These are phyloP conservation scores for Clarias fuscus DNA, from an alignment of 2,797 vertebrate genomes.

Conservation along the genomic window DNA sequence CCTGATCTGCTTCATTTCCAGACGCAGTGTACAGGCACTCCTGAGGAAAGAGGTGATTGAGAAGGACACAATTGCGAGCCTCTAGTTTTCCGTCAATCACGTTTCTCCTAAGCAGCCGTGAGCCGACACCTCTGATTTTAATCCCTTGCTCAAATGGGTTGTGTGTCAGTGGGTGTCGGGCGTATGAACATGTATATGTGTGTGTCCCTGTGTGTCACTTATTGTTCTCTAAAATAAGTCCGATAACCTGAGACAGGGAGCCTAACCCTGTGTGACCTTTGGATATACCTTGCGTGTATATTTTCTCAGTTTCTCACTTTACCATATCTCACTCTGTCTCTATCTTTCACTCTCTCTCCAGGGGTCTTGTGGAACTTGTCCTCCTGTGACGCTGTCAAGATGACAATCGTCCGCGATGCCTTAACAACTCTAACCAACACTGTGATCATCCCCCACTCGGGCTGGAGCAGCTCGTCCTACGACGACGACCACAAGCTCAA, in stretches of 20 bases:
- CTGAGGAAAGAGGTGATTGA: not conserved
- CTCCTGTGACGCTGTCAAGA: constrained; percentile 94
- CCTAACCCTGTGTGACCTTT: not conserved
- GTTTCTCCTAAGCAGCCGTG: constrained; percentile 18
- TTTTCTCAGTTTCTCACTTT: not conserved
- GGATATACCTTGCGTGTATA: not conserved
- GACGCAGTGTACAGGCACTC: not conserved
- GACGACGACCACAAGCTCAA: constrained; percentile 97
- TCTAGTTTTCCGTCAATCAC: not conserved
- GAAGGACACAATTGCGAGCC: not conserved
- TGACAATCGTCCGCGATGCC: constrained; percentile 97
- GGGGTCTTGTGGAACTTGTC: constrained; percentile 99
- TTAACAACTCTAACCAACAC: constrained; percentile 91
- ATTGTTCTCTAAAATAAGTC: not conserved
- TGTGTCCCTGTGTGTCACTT: not conserved
- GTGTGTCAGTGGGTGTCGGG: not conserved
- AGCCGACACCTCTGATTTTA: constrained; percentile 10
- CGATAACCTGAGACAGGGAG: not conserved
- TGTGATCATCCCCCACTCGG: constrained; percentile 98
- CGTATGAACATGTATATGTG: constrained; percentile 8
- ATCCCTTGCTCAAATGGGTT: not conserved
- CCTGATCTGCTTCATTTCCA: not conserved
- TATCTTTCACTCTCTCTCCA: constrained; percentile 55
- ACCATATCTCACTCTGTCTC: not conserved
- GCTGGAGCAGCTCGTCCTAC: constrained; percentile 92